Evolutionary conservation across 2,797 vertebrate species (phyloP).

Genomic region (Gallirallus australis): DNA sequence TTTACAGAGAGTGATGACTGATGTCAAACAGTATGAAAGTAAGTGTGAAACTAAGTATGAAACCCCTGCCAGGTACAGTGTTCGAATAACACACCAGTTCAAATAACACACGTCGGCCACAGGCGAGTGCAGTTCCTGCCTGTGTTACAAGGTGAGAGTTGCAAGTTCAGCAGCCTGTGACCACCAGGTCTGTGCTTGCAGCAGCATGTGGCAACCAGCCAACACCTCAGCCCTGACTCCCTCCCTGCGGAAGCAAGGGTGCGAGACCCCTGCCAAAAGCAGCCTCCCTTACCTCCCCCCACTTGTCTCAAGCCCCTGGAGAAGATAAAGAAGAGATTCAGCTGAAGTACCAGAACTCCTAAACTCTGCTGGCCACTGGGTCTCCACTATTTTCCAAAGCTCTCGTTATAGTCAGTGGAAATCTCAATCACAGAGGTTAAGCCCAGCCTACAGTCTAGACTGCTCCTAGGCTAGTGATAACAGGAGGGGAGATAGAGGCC

Average conservation of each 20-base stretch:
- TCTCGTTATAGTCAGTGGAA: neutral
- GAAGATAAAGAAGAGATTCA: neutral
- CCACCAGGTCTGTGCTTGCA: accelerated
- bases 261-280: neutral
- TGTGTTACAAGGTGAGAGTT: neutral
- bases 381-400: neutral
- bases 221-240: neutral
- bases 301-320: neutral
- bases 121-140: accelerated
- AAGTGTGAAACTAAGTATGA: neutral
- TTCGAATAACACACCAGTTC: neutral
- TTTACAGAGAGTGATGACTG: neutral
- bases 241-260: neutral
- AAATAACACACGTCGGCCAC: neutral
- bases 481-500: neutral
- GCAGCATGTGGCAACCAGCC: neutral
- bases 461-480: neutral
- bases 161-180: neutral
- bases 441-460: neutral
- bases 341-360: neutral
- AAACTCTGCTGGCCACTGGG: neutral
- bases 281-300: neutral
- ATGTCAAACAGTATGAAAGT: neutral
- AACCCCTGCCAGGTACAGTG: neutral
- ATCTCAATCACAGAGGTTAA: neutral